Percentiles rank a stretch among this genome's conserved stretches.
Conservation (phyloP, 2,113 vertebrate genomes). For the Solea solea region DNA sequence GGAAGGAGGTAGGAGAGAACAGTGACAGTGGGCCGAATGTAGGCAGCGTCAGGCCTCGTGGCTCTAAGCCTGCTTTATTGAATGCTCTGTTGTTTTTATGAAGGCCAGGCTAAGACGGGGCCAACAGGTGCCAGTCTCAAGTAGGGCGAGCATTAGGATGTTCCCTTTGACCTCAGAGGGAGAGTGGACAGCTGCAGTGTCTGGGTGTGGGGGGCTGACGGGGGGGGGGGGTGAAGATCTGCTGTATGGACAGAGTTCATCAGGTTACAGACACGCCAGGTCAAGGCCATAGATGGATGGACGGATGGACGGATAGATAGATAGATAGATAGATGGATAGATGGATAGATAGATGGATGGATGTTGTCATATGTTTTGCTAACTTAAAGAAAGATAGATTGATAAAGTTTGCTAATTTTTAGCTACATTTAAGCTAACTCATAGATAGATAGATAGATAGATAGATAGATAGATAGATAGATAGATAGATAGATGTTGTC, state of each 20-base stretch:
- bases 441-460: too few relatives aligned
- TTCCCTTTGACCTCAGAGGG: conserved; percentile 72
- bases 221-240: background rate
- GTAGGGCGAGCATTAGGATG: conserved; percentile 64
- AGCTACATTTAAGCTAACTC: too few relatives aligned
- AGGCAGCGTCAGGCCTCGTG: conserved; percentile 45
- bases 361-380: too few relatives aligned
- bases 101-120: conserved; percentile 61
- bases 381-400: too few relatives aligned
- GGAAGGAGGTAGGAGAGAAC: background rate
- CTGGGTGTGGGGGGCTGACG: conserved; percentile 53
- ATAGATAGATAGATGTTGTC: too few relatives aligned
- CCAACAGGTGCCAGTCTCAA: conserved; percentile 75
- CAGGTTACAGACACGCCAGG: conserved; percentile 51
- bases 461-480: too few relatives aligned
- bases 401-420: background rate
- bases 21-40: conserved; percentile 6
- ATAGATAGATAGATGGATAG: too few relatives aligned
- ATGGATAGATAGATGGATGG: too few relatives aligned
- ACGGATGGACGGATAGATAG: too few relatives aligned
- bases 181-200: conserved; percentile 74
- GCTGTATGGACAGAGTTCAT: conserved; percentile 23
- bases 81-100: conserved; percentile 75
- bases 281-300: conserved; percentile 22
- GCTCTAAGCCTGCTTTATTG: conserved; percentile 77